Percentiles rank a stretch among this genome's conserved stretches.
Conservation (phyloP, 1,140 invertebrate genomes). For the Drosophila sucinea region DNA sequence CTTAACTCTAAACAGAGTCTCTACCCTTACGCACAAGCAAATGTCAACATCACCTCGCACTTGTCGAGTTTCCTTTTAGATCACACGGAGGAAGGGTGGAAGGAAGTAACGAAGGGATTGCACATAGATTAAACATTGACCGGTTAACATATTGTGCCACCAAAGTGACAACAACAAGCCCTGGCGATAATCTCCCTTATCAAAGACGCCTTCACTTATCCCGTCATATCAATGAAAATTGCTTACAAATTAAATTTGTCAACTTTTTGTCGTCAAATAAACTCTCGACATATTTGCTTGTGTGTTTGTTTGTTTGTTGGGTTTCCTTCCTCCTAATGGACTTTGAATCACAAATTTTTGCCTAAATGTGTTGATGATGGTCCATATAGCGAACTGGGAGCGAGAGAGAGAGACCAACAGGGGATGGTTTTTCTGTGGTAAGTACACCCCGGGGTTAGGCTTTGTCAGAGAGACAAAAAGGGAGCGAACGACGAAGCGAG, state of each 20-base stretch:
- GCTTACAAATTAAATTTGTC: conserved; percentile 79
- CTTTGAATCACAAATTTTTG: conserved; percentile 66
- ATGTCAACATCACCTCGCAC: conserved; percentile 76
- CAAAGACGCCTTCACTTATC: conserved; percentile 34
- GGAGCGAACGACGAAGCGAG: conserved; percentile 1
- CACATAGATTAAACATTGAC: conserved; percentile 52
- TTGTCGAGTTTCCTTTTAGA: conserved; percentile 50
- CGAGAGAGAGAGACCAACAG: conserved; percentile 4
- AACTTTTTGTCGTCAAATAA: conserved; percentile 51
- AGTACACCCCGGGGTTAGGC: conserved; percentile 65
- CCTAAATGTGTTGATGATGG: conserved; percentile 43
- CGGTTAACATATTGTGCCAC: conserved; percentile 49
- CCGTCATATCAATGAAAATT: conserved; percentile 59
- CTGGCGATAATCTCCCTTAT: conserved; percentile 38
- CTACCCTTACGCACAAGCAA: conserved; percentile 41
- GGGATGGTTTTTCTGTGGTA: conserved; percentile 46
- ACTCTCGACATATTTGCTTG: conserved; percentile 26
- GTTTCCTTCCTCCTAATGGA: conserved; percentile 66
- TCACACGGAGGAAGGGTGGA: conserved; percentile 22
- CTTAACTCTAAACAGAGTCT: conserved; percentile 53
- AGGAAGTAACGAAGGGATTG: conserved; percentile 23
- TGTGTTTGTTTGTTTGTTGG: conserved; percentile 55
- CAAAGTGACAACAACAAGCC: conserved; percentile 41
- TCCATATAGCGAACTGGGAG: conserved; percentile 6
- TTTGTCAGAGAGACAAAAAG: conserved; percentile 32